Conservation (phyloP, 2,797 vertebrate species). For the Aldrovandia affinis region DNA sequence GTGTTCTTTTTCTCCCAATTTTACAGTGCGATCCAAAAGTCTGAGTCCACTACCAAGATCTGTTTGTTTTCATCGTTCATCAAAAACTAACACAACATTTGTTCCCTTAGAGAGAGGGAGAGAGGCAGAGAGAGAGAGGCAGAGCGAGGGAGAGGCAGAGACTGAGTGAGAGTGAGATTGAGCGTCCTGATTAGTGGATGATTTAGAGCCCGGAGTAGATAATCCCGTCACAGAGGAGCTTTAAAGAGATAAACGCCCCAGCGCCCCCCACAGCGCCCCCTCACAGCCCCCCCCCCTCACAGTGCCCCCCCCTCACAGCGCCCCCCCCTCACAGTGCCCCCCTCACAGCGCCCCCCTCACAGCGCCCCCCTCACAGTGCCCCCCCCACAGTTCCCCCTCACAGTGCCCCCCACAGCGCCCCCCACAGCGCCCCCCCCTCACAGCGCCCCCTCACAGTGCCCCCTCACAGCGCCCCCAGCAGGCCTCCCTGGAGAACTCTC, state of each 20-base stretch:
- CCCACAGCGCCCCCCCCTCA: constrained; percentile 51
- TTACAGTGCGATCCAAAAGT: no score
- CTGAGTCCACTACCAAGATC: no score
- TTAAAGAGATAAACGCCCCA: constrained; percentile 81
- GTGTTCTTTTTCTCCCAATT: no score
- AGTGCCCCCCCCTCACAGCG: constrained; percentile 40
- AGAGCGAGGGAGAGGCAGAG: constrained; percentile 35
- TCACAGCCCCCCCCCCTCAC: constrained; percentile 41
- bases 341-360: no score
- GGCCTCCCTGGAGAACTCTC: constrained; percentile 52
- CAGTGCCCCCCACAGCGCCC: constrained; percentile 47
- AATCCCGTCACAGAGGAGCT: constrained; percentile 82
- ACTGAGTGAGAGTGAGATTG: constrained; percentile 78
- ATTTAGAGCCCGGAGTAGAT: constrained; percentile 83
- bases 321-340: constrained; percentile 41
- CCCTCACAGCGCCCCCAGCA: constrained; percentile 46
- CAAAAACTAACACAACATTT: no score
- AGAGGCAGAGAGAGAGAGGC: no score
- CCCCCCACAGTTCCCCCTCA: no score
- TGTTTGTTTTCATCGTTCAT: no score
- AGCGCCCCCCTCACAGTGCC: no score
- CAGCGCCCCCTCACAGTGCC: constrained; percentile 47
- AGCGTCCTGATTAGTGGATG: constrained; percentile 83
- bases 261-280: constrained; percentile 52
- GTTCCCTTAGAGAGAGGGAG: no score